phyloP scores from a whole-genome alignment of 1,140 invertebrate genomes.

The Aphelenchoides avenae region DNA sequence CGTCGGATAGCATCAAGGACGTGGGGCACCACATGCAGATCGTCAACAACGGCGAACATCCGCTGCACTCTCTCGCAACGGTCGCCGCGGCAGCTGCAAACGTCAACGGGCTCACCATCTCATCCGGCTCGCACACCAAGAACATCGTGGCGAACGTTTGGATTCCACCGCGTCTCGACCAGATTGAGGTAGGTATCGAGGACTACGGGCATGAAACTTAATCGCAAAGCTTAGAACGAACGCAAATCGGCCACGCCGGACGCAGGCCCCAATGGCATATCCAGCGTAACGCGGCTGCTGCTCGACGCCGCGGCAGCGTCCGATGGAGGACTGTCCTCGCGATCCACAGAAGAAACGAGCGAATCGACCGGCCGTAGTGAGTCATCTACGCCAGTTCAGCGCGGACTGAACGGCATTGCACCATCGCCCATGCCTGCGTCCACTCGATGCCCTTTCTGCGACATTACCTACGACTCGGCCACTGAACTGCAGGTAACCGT shows the following conservation, averaged over 20 bases:
- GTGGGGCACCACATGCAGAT: too few relatives aligned
- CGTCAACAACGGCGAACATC: too few relatives aligned
- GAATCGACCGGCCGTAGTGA: conserved; percentile 42
- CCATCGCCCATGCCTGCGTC: conserved; percentile 23
- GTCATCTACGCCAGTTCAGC: conserved; percentile 39
- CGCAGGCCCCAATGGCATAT: conserved; percentile 10
- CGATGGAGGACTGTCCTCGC: conserved; percentile 19
- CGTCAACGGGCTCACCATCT: neutral
- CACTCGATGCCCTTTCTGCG: conserved; percentile 31
- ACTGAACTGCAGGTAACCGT: conserved; percentile 32
- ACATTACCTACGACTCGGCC: conserved; percentile 30
- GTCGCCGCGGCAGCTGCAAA: conserved; percentile 22
- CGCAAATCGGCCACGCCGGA: conserved; percentile 22
- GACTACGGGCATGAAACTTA: neutral
- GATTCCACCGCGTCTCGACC: conserved; percentile 34
- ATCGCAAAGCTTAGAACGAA: neutral
- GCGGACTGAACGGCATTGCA: conserved; percentile 9
- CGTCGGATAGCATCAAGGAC: too few relatives aligned
- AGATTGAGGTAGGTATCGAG: conserved; percentile 10
- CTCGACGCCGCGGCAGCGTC: conserved; percentile 14
- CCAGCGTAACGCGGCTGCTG: conserved; percentile 1
- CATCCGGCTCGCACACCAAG: neutral
- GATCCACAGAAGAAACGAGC: conserved; percentile 40
- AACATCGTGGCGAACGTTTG: conserved; percentile 36
- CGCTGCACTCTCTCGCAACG: conserved; percentile 23